Percentiles rank a stretch among this genome's conserved stretches.
Conservation (phyloP, 2,113 vertebrate species). For the Engraulis encrasicolus region DNA sequence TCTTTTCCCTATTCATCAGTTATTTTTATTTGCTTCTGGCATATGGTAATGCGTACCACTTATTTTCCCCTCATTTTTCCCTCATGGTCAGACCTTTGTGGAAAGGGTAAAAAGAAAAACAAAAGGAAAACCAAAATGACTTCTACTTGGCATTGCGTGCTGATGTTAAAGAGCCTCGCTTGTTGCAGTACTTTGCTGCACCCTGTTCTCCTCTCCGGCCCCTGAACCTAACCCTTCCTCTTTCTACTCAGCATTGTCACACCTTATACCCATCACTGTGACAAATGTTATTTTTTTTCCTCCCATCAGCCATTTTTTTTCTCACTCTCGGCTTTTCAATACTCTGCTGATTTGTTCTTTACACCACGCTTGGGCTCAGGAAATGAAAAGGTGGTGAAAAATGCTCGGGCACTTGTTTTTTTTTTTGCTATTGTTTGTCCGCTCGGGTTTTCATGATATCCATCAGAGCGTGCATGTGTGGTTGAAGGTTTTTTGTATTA, state of each 20-base stretch:
- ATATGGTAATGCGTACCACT: not conserved
- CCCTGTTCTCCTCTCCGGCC: too few species aligned
- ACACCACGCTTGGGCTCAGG: not conserved
- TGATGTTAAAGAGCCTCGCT: not conserved
- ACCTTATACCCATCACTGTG: not conserved
- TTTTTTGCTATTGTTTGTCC: too few species aligned
- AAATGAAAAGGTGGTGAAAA: slow-evolving; percentile 23
- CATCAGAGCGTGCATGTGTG: not conserved
- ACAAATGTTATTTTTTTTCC: slow-evolving; percentile 12
- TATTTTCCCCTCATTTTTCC: too few species aligned
- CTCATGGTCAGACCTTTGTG: too few species aligned
- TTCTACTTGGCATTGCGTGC: not conserved
- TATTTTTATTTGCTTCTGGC: not conserved
- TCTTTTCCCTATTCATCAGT: not conserved
- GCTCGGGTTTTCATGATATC: not conserved
- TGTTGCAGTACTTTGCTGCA: not conserved
- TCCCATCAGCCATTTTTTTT: not conserved
- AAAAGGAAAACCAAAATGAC: not conserved
- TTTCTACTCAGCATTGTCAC: not conserved
- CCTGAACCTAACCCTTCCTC: too few species aligned
- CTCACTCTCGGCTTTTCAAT: not conserved
- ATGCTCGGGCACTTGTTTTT: not conserved
- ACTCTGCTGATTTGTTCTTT: slow-evolving; percentile 14
- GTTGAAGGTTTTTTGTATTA: too few species aligned
- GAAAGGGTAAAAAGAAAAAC: not conserved